A percentile compares a stretch with the other conserved stretches of the same genome.
These are phyloP conservation scores for Ypsolopha sequella DNA, from an alignment of 2,888 invertebrate genomes.

Conservation along the genomic window DNA sequence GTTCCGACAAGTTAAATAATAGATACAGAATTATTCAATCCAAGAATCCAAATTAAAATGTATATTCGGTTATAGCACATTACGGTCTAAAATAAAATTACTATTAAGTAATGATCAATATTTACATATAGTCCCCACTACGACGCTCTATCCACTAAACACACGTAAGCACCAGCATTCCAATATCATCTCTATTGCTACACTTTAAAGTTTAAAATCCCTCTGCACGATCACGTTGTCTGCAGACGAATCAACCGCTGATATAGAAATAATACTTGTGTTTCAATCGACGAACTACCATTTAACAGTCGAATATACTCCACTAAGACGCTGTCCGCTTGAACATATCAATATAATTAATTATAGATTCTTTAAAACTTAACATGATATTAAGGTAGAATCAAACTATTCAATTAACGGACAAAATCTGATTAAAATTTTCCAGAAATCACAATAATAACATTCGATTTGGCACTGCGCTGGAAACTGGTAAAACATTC, in stretches of 20 bases:
- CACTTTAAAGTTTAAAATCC: neutral
- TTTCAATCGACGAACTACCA: neutral
- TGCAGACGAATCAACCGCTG: neutral
- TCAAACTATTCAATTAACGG: neutral
- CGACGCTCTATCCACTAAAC: neutral
- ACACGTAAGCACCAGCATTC: neutral
- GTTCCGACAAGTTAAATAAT: neutral
- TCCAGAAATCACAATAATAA: neutral
- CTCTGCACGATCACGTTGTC: neutral
- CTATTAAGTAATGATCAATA: constrained; percentile 64
- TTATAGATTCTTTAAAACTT: constrained; percentile 4
- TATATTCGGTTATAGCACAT: constrained; percentile 53
- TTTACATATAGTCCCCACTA: constrained; percentile 36
- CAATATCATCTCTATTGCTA: neutral
- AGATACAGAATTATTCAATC: neutral
- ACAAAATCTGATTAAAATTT: neutral
- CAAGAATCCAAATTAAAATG: constrained; percentile 4
- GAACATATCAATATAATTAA: neutral
- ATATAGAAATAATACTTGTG: neutral
- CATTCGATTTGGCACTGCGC: constrained; percentile 2
- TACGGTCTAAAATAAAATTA: constrained; percentile 63
- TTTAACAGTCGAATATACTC: neutral
- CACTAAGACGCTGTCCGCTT: neutral
- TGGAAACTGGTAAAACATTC: neutral
- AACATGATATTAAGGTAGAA: constrained; percentile 3